Base-by-base conservation (phyloP, 2,113 vertebrate species). In the Pseudolaguvia tuberculata region DNA sequence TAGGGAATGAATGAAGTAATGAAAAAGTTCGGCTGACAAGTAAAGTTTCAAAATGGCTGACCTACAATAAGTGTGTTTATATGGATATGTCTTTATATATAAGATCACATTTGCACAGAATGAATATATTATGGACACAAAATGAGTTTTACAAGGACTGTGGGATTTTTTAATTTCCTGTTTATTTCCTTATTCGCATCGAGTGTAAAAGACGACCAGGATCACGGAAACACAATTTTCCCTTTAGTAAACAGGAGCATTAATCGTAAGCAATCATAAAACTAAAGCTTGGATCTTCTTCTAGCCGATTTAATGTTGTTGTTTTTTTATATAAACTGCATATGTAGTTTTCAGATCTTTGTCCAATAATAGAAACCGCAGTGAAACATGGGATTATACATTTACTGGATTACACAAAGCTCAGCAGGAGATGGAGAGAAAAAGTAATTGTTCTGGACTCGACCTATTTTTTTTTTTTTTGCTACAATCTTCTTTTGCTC, bases 391-490 rank as follows among this genome's bases (percentile, higher is more conserved):
- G 55, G 66, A 79, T 72, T 77, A 65, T 74, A 71, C 23, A 23
- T 42, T 42, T 42, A 47, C 42, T 72, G 62, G 78, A 82, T 62
- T 72, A 79, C 72, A 76, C 45, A 51, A 59, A 77, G 55, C 63
- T 76, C 58, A 78, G 74, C 52, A 76, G 65, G 70, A 72, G 75
- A 65, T 21, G 8, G 29, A 31, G 4, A 68, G 68, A 48, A 39
- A 9, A 47, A 74, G 75, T 73, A 52, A 79, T 80, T 77, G 67
- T 57, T 53, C 63, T 72, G 73, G 71, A 73, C 67, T 61, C 79
- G 78, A 77, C 73, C 78, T 53, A 81, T 82, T 78, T n/a, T n/a
- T n/a, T n/a, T n/a, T n/a, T n/a, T n/a, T n/a, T 80, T 78, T 74
- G 13, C 73, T 31, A 70, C 78, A 79, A 77, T 69, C 70, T 48